Conservation (phyloP, 2,797 vertebrate genomes). For the Siniperca obscura region DNA sequence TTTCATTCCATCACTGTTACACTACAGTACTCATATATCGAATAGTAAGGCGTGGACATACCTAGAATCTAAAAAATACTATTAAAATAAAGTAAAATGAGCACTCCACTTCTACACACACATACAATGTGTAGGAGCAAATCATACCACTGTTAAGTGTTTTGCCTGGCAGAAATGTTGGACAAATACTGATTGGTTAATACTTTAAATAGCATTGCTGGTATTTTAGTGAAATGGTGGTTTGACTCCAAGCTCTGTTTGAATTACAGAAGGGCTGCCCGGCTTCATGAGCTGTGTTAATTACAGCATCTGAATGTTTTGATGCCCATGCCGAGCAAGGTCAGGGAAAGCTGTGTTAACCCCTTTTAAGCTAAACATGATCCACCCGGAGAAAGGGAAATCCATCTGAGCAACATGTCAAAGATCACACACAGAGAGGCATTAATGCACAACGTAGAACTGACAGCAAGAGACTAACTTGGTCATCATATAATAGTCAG, state of each 20-base stretch:
- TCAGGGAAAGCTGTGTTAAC: slow-evolving; percentile 69
- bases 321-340: not conserved
- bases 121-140: not conserved
- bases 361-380: slow-evolving; percentile 48
- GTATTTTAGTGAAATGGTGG: not conserved
- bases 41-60: not conserved
- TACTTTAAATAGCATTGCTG: not conserved
- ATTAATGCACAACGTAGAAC: slow-evolving; percentile 10
- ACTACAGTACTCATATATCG: not conserved
- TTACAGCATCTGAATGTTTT: slow-evolving; percentile 29
- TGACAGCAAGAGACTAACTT: slow-evolving; percentile 8
- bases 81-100: not conserved
- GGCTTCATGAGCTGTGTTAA: slow-evolving; percentile 18
- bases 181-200: not conserved
- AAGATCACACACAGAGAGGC: slow-evolving; percentile 46
- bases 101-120: not conserved
- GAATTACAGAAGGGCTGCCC: not conserved
- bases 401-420: slow-evolving; percentile 54
- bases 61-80: not conserved
- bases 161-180: not conserved
- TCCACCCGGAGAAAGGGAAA: slow-evolving; percentile 47
- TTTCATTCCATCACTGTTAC: slow-evolving; percentile 54
- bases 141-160: too few relatives aligned
- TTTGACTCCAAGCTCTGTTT: not conserved
- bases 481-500: not conserved